These are phyloP conservation scores for Scaptodrosophila latifasciaeformis DNA, from an alignment of 2,888 invertebrate species.

Conservation along the genomic window DNA sequence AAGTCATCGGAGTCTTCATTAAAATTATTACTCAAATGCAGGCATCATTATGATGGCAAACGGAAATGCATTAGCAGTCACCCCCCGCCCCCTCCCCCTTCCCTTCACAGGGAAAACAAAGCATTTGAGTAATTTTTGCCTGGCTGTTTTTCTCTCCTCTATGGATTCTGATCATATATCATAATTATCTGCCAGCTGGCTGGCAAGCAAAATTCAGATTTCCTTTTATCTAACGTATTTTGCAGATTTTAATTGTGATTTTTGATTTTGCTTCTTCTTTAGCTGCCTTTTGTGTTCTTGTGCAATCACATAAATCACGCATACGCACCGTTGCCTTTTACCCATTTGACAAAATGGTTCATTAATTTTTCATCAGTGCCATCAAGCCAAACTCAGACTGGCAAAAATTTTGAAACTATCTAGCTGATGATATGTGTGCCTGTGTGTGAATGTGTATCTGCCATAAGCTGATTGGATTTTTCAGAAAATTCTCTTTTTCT, in stretches of 20 bases:
- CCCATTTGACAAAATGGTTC: slow-evolving; percentile 45
- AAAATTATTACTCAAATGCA: slow-evolving; percentile 49
- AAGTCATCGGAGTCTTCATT: slow-evolving; percentile 46
- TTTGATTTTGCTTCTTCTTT: slow-evolving; percentile 10
- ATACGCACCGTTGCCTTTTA: slow-evolving; percentile 54
- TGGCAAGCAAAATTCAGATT: neutral
- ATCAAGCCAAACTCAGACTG: slow-evolving; percentile 30
- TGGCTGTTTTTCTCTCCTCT: slow-evolving; percentile 34
- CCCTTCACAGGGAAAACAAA: no score
- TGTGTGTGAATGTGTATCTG: neutral
- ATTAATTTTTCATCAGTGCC: slow-evolving; percentile 52
- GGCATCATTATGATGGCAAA: slow-evolving; percentile 16
- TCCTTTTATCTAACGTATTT: neutral
- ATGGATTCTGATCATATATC: slow-evolving; percentile 25
- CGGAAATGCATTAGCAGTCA: slow-evolving; percentile 51
- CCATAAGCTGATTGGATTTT: neutral
- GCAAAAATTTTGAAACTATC: no score
- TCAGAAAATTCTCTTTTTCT: no score
- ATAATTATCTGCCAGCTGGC: slow-evolving; percentile 22
- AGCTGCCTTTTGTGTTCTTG: neutral
- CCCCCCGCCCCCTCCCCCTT: no score
- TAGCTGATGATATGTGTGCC: slow-evolving; percentile 22
- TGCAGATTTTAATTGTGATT: slow-evolving; percentile 4
- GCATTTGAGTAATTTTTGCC: slow-evolving; percentile 33
- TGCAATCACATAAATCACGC: slow-evolving; percentile 45